phyloP scores from a whole-genome alignment of 2,797 vertebrate species.

The Enoplosus armatus region DNA sequence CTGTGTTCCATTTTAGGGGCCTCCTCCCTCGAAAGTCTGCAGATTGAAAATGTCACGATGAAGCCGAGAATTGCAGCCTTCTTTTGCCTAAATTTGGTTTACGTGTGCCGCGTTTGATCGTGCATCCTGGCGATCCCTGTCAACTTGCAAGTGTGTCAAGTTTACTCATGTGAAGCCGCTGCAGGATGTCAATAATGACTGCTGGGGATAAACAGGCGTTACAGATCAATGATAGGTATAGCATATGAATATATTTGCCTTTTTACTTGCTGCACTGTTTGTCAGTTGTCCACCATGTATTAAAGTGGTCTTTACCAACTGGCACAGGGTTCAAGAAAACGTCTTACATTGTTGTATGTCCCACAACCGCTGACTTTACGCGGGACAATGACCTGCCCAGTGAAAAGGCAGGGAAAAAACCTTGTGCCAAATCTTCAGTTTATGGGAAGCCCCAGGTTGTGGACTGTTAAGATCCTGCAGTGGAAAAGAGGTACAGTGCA shows the following conservation, averaged over 20 bases:
- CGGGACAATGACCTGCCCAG: too few relatives aligned
- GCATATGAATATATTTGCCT: neutral
- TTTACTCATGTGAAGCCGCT: neutral
- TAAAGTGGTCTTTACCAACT: neutral
- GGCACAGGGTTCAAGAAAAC: too few relatives aligned
- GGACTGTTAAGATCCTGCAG: too few relatives aligned
- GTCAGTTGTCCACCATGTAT: neutral
- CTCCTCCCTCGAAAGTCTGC: neutral
- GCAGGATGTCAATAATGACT: neutral
- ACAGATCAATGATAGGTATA: neutral
- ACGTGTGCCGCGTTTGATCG: neutral
- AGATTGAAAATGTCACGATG: neutral
- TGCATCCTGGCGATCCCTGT: constrained; percentile 10
- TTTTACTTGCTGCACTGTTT: neutral
- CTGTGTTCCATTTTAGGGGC: constrained; percentile 25
- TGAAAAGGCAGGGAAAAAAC: too few relatives aligned
- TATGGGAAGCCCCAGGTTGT: too few relatives aligned
- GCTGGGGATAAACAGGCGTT: neutral
- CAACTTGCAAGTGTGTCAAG: neutral
- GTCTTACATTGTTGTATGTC: too few relatives aligned
- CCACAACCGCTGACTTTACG: too few relatives aligned
- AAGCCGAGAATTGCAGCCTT: neutral
- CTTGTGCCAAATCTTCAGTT: too few relatives aligned
- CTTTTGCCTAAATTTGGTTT: neutral
- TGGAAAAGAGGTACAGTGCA: too few relatives aligned